phyloP scores from a whole-genome alignment of 2,888 invertebrate genomes.

The Leucania comma region DNA sequence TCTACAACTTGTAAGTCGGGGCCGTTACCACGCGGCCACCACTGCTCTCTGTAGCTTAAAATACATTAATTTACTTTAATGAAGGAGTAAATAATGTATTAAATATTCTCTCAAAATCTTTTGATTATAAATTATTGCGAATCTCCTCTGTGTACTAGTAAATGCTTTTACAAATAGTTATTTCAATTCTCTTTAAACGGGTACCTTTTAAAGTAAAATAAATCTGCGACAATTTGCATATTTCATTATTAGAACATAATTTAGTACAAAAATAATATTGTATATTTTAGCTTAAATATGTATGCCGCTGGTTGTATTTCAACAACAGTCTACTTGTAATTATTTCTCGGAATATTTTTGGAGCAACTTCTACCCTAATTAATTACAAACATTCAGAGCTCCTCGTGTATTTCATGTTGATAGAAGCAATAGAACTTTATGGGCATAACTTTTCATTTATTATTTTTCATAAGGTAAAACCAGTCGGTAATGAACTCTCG shows the following conservation, averaged over 20 bases:
- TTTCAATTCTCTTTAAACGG: not conserved
- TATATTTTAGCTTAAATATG: slow-evolving; percentile 4
- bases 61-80: too few relatives aligned
- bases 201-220: not conserved
- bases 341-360: slow-evolving; percentile 7
- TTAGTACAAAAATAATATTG: slow-evolving; percentile 2
- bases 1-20: too few relatives aligned
- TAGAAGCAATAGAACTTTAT: not conserved
- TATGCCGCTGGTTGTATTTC: not conserved
- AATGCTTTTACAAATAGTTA: not conserved
- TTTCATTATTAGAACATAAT: slow-evolving; percentile 5
- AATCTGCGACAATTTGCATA: not conserved
- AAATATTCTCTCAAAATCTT: not conserved
- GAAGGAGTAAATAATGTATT: not conserved
- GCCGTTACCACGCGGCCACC: too few relatives aligned
- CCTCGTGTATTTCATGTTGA: not conserved
- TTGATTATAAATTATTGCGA: not conserved
- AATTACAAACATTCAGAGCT: slow-evolving; percentile 7
- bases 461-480: too few relatives aligned
- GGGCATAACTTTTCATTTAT: not conserved
- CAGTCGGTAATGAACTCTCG: too few relatives aligned
- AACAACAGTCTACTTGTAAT: slow-evolving; percentile 2
- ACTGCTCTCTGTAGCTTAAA: too few relatives aligned
- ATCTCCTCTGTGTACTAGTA: too few relatives aligned
- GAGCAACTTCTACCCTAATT: slow-evolving; percentile 3